Percentiles rank a stretch among this genome's conserved stretches.
Conservation (phyloP, 2,113 vertebrate genomes). For the human (Homo sapiens) region GRCh38 chr15:53234001-53234500, state of each 20-base stretch:
- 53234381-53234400: background rate
- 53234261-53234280: conserved; percentile 57
- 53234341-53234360: conserved; percentile 56
- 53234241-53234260: conserved; percentile 67
- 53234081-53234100: conserved; percentile 83
- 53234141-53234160: conserved; percentile 78
- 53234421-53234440: background rate
- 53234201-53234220: conserved; percentile 62
- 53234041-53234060: conserved; percentile 82
- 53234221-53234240: conserved; percentile 52
- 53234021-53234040: conserved; percentile 88
- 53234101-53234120: conserved; percentile 80
- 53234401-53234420: background rate
- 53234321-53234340: background rate
- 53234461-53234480: background rate
- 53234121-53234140: conserved; percentile 82
- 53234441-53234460: background rate
- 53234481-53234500: background rate
- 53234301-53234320: conserved; percentile 4
- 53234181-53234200: conserved; percentile 51
- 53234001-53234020: conserved; percentile 83
- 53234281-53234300: conserved; percentile 70
- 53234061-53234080: conserved; percentile 82
- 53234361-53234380: conserved; percentile 49
- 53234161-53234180: conserved; percentile 75